Percentiles rank a stretch among this genome's conserved stretches.
These are phyloP conservation scores for Uloborus diversus DNA, from an alignment of 1,140 invertebrate genomes.

Conservation along the genomic window DNA sequence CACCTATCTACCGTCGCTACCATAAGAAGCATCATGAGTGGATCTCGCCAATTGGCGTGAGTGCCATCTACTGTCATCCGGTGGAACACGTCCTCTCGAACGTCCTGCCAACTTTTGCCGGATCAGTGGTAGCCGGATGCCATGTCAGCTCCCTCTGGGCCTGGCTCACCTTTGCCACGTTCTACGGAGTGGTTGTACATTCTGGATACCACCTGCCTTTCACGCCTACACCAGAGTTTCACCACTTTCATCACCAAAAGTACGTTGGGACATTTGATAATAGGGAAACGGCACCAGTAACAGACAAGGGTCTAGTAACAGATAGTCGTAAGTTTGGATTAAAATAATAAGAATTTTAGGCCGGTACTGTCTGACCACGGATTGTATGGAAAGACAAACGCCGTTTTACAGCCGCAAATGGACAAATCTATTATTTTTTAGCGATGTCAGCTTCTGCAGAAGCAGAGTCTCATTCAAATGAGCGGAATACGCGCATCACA, in stretches of 20 bases:
- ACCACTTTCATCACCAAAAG: slow-evolving; percentile 59
- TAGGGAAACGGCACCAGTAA: no score
- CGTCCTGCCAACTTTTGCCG: slow-evolving; percentile 47
- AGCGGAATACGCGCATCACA: no score
- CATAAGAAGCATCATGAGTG: slow-evolving; percentile 60
- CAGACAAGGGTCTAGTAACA: no score
- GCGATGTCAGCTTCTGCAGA: no score
- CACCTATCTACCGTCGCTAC: slow-evolving; percentile 46
- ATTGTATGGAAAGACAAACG: no score
- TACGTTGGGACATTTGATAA: no score
- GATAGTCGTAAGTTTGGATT: no score
- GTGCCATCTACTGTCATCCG: slow-evolving; percentile 58
- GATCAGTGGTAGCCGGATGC: slow-evolving; percentile 27
- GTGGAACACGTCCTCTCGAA: slow-evolving; percentile 57
- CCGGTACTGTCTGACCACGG: no score
- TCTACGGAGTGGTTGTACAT: slow-evolving; percentile 52
- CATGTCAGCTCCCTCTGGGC: slow-evolving; percentile 32
- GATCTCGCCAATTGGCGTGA: slow-evolving; percentile 55
- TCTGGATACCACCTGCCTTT: slow-evolving; percentile 59
- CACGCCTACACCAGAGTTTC: slow-evolving; percentile 55
- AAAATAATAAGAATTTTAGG: no score
- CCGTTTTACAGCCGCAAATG: no score
- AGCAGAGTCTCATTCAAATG: no score
- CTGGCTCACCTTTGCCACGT: slow-evolving; percentile 40
- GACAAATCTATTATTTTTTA: no score